Evolutionary conservation across 1,140 invertebrate genomes (phyloP).

Genomic region (Trigoniulus corallinus): DNA sequence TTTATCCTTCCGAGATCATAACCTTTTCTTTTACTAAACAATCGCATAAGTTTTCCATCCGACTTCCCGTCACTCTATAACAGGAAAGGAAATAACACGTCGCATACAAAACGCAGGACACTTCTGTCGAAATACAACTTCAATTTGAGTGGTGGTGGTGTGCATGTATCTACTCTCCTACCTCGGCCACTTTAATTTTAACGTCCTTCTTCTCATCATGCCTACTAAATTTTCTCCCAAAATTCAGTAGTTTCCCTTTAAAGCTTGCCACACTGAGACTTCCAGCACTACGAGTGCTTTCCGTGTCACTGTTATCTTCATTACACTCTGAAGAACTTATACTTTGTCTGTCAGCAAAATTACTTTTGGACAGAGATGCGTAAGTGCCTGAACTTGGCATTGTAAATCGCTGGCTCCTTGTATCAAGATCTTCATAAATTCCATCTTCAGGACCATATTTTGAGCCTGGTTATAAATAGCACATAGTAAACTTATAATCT

Average conservation of each 20-base stretch:
- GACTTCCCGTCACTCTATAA: conserved; percentile 17
- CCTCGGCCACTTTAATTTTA: not conserved
- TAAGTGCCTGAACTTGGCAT: not conserved
- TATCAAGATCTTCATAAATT: conserved; percentile 9
- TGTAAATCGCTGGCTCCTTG: not conserved
- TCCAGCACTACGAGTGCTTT: conserved; percentile 4
- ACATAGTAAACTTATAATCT: no score
- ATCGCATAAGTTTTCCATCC: conserved; percentile 11
- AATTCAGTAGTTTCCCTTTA: conserved; percentile 1
- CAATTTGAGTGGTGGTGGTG: no score
- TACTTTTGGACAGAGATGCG: not conserved
- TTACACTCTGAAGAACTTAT: not conserved
- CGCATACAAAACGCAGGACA: not conserved
- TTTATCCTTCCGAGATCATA: conserved; percentile 15
- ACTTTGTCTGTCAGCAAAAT: not conserved
- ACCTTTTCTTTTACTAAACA: conserved; percentile 15
- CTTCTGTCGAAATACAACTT: no score
- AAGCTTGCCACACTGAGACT: conserved; percentile 3
- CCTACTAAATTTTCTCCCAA: not conserved
- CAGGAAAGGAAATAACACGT: conserved; percentile 5
- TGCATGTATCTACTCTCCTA: no score
- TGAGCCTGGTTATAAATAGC: no score
- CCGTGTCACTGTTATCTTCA: conserved; percentile 3
- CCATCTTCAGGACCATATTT: conserved; percentile 3
- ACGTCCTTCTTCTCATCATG: not conserved